These are phyloP conservation scores for Neopelma chrysocephalum DNA, from an alignment of 2,797 vertebrate species.

Conservation along the genomic window DNA sequence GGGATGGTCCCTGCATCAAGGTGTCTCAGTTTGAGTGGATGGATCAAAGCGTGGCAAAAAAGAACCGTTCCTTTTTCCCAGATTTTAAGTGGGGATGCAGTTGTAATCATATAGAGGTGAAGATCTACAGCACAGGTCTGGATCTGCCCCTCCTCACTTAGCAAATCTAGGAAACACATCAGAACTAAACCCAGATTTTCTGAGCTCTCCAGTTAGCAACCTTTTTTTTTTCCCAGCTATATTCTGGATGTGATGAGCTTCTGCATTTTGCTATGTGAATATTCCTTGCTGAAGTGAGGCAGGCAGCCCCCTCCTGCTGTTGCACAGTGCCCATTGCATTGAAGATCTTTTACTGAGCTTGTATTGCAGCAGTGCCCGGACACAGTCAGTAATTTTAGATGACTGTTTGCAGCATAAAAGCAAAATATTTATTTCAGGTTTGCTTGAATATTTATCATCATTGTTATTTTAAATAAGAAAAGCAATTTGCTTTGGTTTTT, in stretches of 20 bases:
- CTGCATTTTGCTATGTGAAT: not conserved
- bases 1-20: not conserved
- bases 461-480: not conserved
- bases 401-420: not conserved
- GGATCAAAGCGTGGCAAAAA: not conserved
- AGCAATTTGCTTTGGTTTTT: not conserved
- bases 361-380: not conserved
- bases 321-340: not conserved
- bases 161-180: not conserved
- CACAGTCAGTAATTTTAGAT: not conserved
- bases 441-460: not conserved
- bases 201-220: not conserved
- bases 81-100: not conserved
- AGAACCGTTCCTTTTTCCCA: not conserved
- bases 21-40: not conserved
- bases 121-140: not conserved
- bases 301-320: not conserved
- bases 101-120: not conserved
- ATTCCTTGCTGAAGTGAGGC: not conserved
- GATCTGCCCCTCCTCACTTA: not conserved
- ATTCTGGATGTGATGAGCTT: not conserved
- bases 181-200: not conserved
- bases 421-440: not conserved
- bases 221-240: not conserved
- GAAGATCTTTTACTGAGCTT: not conserved